Base-by-base conservation (phyloP, 2,888 invertebrate genomes). In the Tricholauxania praeusta region DNA sequence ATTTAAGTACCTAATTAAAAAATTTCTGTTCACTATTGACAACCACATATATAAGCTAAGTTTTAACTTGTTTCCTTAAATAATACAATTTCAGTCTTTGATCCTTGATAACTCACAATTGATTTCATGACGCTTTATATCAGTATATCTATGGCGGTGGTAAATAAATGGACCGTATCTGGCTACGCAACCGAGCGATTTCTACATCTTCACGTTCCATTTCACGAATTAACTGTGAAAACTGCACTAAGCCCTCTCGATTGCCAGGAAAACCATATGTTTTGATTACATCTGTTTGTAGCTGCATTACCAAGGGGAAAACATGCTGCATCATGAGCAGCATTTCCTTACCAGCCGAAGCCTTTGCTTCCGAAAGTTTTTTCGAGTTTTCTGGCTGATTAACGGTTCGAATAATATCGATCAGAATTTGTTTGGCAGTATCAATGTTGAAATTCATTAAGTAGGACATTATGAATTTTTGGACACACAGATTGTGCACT, bases 281-380 rank as follows among this genome's bases (percentile, higher is more conserved):
- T 81, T 94, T 94, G 19, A 97, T 94, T 39, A 96, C 93, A 77
- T 96, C 95, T 90, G 95, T 94, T 87, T 97, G 94, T 78, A 97
- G 93, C 86, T 96, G 94, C 83, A 96, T 94, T 12, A 86, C 93
- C 83, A 96, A 90, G 0, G 97, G 97, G 84, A 97, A 97, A 1
- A 97, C 93, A 82, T 93, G 92, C 86, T 96, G 96, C 96, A 97
- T 96, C 91, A 95, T 88, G 90, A 90, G 94, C 65, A 97, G 89
- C 96, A 97, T 97, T 86, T 97, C 97, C 87, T 96, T 97, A 6
- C 97, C 97, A 1, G 96, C 95, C 64, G 92, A 93, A 76, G 94
- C 93, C 82, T 94, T 93, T 0, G 96, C 97, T 84, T 96, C 95
- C 0, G 94, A 92, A 51, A 97, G 87, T 84, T 94, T 93, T 19